Evolutionary conservation across 2,888 invertebrate genomes (phyloP), one percentile per base, ranked within the genome.

Genomic region (Nemotelus pantherinus): DNA sequence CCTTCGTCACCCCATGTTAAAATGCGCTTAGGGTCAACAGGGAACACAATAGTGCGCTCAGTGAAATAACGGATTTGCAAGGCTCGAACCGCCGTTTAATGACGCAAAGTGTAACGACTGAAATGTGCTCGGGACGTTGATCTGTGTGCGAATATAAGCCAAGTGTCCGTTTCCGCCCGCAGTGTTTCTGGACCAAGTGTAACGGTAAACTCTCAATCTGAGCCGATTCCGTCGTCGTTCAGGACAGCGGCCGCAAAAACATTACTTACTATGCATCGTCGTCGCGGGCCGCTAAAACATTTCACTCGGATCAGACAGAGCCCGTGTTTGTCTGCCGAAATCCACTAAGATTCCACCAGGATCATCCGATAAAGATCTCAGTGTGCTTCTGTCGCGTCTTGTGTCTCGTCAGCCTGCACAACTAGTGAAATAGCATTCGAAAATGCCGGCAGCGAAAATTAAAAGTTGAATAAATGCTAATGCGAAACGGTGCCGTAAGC

Each of bases 1-100:
- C 70, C 55, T n/a, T 7, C 43, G 70, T 41, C 70, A 70, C 70
- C 70, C 70, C 67, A 55, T 53, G 53, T 43, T 7, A 55, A 70
- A 70, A 70, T 55, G 55, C 10, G 25, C 7, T 55, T 53, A 55
- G 70, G 70, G 70, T 55, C 70, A 41, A 70, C 55, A 43, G 47
- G 65, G 45, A 47, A 44, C 47, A 47, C 3, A 6, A 65, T 2
- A 65, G 65, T 65, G 65, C 43, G 65, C 6, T 44, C 65, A 4
- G 65, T 47, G 39, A 9, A 47, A 65, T 65, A 65, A 65, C 65
- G 65, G 65, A 65, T 47, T 47, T 65, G 4, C 65, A 9, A 25
- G n/a, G 58, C 58, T 6, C 58, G 5, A 10, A 57, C 10, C 10
- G 43, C 10, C 45, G 47, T 45, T 10, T 10, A 10, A 25, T n/a